Conservation (phyloP, 2,113 vertebrate genomes). For the Petaurus breviceps region DNA sequence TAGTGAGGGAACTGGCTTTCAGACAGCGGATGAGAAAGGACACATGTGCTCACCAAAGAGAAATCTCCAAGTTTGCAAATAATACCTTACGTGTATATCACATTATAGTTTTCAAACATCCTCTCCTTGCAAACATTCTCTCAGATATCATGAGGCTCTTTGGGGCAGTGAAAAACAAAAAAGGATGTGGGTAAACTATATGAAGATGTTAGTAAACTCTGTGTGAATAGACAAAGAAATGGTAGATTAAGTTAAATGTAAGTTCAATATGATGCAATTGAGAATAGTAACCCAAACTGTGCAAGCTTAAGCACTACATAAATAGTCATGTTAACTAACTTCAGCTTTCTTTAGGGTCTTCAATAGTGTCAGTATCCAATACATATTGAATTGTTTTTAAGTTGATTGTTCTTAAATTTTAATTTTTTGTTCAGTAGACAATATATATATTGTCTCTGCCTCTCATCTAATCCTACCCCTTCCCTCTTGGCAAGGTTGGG, state of each 20-base stretch:
- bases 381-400: neutral
- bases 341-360: neutral
- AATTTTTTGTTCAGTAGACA: neutral
- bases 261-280: neutral
- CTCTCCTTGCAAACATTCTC: neutral
- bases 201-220: neutral
- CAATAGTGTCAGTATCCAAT: neutral
- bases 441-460: neutral
- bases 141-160: neutral
- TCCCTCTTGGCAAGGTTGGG: neutral
- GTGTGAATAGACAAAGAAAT: neutral
- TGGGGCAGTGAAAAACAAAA: neutral
- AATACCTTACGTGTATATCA: neutral
- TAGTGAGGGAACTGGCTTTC: neutral
- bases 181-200: neutral
- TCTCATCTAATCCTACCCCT: neutral
- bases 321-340: neutral
- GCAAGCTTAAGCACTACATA: neutral
- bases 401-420: neutral
- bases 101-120: neutral
- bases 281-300: neutral
- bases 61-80: neutral
- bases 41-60: neutral
- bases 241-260: neutral
- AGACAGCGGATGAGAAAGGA: neutral